phyloP scores from a whole-genome alignment of 2,113 vertebrate genomes.

The Girardinichthys multiradiatus region DNA sequence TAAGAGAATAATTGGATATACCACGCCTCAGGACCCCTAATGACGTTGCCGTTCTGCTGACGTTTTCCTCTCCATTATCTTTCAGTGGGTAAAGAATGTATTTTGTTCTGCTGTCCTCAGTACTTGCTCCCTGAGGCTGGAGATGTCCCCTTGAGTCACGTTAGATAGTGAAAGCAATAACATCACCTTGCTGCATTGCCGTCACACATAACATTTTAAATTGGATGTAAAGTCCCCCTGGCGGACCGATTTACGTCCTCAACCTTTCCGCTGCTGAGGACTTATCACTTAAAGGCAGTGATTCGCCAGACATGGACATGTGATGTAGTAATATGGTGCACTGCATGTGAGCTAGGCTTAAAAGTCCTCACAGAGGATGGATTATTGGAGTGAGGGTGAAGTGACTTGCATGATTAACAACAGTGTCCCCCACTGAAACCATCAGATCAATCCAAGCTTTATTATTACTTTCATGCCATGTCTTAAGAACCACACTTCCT shows the following conservation, averaged over 20 bases:
- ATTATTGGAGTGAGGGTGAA: not conserved
- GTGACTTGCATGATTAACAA: not conserved
- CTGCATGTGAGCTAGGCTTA: not conserved
- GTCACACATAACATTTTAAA: slow-evolving; percentile 35
- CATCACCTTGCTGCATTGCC: slow-evolving; percentile 28
- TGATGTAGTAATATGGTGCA: not conserved
- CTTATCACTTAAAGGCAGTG: not conserved
- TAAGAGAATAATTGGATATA: slow-evolving; percentile 59
- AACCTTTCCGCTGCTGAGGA: slow-evolving; percentile 4
- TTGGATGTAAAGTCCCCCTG: not conserved
- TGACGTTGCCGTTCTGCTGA: slow-evolving; percentile 12
- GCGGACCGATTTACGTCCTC: not conserved
- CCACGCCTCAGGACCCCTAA: slow-evolving; percentile 43
- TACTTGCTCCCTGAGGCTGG: slow-evolving; percentile 4
- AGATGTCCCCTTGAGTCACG: slow-evolving; percentile 31
- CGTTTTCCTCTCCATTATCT: slow-evolving; percentile 9
- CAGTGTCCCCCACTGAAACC: slow-evolving; percentile 6
- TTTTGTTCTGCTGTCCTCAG: slow-evolving; percentile 41
- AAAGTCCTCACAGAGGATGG: not conserved
- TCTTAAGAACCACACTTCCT: not conserved
- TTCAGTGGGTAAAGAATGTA: slow-evolving; percentile 12
- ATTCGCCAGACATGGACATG: slow-evolving; percentile 24
- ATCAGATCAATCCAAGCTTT: not conserved
- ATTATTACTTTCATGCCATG: not conserved
- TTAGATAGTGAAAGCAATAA: slow-evolving; percentile 18